A percentile compares a stretch with the other conserved stretches of the same genome.
Evolutionary conservation across 2,888 invertebrate genomes (phyloP).

Genomic region (Marasmarcha lunaedactyla): DNA sequence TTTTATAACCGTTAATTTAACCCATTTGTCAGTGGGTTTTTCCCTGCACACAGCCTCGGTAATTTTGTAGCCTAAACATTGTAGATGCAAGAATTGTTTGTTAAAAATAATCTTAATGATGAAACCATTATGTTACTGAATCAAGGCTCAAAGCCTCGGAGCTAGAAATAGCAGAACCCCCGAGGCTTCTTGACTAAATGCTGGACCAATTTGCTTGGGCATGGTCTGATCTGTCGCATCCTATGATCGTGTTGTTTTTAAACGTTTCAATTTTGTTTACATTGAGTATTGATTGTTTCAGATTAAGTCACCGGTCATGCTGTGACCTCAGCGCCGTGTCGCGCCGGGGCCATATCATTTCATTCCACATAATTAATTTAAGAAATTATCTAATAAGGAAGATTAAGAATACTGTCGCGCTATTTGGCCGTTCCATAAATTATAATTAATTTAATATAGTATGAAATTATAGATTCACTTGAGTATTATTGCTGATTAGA

Average conservation of each 20-base stretch:
- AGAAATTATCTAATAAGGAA: constrained; percentile 60
- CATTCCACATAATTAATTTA: constrained; percentile 68
- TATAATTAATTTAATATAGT: constrained; percentile 57
- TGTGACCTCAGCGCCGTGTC: constrained; percentile 46
- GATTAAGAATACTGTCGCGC: constrained; percentile 50
- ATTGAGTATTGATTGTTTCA: constrained; percentile 30
- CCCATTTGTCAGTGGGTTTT: no score
- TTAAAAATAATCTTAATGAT: no score
- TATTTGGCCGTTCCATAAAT: constrained; percentile 37
- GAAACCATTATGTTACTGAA: no score
- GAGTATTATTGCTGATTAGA: constrained; percentile 68
- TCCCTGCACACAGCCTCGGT: no score
- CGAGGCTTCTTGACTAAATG: no score
- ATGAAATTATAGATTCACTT: constrained; percentile 62
- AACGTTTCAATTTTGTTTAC: no score
- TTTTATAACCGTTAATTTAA: no score
- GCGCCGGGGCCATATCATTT: constrained; percentile 62
- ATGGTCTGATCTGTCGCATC: no score
- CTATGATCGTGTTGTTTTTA: no score
- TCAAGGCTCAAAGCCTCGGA: no score
- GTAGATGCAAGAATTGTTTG: no score
- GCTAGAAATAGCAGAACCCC: constrained; percentile 1
- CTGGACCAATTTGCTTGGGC: neutral
- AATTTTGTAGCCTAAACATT: no score
- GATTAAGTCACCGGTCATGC: constrained; percentile 66